phyloP scores from a whole-genome alignment of 2,888 invertebrate genomes.

The Gryllus longicercus region DNA sequence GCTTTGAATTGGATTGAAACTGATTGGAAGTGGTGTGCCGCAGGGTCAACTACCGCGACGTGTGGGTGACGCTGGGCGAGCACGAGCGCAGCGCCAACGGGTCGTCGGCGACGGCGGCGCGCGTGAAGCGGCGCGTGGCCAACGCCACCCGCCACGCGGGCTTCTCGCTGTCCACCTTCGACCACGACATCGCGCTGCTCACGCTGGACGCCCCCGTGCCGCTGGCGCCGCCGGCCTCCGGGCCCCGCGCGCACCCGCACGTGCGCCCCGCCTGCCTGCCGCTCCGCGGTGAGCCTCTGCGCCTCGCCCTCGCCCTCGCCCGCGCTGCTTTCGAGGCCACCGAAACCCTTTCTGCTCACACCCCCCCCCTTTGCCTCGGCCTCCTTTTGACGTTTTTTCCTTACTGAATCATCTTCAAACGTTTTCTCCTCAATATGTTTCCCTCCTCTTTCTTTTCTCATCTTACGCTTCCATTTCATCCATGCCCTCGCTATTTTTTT shows the following conservation, averaged over 20 bases:
- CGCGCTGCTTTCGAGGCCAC: not conserved
- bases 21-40: not conserved
- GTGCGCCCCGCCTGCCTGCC: slow-evolving; percentile 71
- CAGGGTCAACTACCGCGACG: slow-evolving; percentile 54
- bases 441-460: too few species aligned
- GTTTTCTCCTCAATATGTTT: accelerated
- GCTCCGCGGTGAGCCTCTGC: slow-evolving; percentile 47
- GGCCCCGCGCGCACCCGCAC: slow-evolving; percentile 65
- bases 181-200: slow-evolving; percentile 74
- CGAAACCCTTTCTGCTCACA: too few species aligned
- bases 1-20: too few species aligned
- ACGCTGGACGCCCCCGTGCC: slow-evolving; percentile 63
- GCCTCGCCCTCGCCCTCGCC: not conserved
- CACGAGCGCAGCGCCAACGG: slow-evolving; percentile 51
- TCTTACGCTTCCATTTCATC: too few species aligned
- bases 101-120: slow-evolving; percentile 34
- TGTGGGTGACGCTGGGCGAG: slow-evolving; percentile 57
- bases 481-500: too few species aligned
- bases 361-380: too few species aligned
- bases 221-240: slow-evolving; percentile 59
- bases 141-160: slow-evolving; percentile 59
- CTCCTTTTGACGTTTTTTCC: too few species aligned
- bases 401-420: too few species aligned
- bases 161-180: slow-evolving; percentile 66
- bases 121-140: slow-evolving; percentile 44